phyloP scores from a whole-genome alignment of 2,113 vertebrate species.

The Deroptyus accipitrinus region DNA sequence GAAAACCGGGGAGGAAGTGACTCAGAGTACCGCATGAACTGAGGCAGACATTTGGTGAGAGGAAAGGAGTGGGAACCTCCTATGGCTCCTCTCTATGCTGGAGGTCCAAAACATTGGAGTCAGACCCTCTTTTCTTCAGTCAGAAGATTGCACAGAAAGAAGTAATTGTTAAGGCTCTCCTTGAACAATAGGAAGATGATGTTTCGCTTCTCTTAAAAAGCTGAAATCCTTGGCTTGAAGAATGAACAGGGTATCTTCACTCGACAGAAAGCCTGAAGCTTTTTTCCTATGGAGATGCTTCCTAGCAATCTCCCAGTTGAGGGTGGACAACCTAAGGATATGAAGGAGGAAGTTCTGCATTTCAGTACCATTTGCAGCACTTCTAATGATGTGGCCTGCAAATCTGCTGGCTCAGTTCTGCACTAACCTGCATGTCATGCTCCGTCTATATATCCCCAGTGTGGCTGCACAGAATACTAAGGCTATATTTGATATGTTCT shows the following conservation, averaged over 20 bases:
- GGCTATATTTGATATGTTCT: background rate
- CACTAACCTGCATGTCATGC: background rate
- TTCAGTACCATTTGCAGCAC: background rate
- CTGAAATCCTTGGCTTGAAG: background rate
- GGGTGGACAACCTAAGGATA: background rate
- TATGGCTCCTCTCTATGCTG: background rate
- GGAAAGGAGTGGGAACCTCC: background rate
- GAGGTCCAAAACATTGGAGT: background rate
- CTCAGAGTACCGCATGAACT: background rate
- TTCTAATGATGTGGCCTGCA: background rate
- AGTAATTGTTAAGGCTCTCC: background rate
- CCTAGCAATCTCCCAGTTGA: background rate
- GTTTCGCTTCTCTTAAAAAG: background rate
- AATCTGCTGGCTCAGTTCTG: background rate
- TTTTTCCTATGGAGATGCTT: background rate
- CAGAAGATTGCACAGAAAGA: background rate
- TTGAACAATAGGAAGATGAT: background rate
- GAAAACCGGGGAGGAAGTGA: conserved; percentile 22
- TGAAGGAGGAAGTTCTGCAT: background rate
- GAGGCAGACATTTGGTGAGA: background rate
- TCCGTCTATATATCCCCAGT: background rate
- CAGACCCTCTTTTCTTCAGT: background rate
- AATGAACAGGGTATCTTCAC: background rate
- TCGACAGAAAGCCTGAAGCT: background rate
- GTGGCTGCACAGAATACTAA: background rate